Evolutionary conservation across 35 echinoderm and acorn worm species (phyloP).

Genomic region (Antedon bifida): DNA sequence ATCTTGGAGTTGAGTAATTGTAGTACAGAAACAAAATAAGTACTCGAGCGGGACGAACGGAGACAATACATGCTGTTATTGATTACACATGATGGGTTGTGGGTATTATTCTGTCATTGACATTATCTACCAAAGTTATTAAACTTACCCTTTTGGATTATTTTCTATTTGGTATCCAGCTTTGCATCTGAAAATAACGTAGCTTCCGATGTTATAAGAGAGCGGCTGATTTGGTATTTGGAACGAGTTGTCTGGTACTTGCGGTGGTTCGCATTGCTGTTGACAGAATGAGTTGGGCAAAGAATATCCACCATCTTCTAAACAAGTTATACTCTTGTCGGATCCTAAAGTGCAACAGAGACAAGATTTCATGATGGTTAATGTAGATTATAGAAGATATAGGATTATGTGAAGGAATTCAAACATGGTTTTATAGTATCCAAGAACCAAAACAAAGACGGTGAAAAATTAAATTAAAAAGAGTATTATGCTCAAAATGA

Average conservation of each 20-base stretch:
- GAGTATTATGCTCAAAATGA: no score
- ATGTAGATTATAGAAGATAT: neutral
- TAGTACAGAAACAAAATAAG: no score
- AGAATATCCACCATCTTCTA: conserved; percentile 65
- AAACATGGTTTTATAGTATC: neutral
- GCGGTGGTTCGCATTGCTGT: conserved; percentile 39
- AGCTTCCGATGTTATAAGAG: conserved; percentile 35
- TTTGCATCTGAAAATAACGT: conserved; percentile 54
- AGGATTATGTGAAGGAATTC: neutral
- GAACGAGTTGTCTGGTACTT: conserved; percentile 18
- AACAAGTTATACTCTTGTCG: conserved; percentile 37
- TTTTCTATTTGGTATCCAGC: conserved; percentile 20
- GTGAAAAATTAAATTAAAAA: neutral
- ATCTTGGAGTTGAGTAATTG: no score
- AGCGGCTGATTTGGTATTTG: conserved; percentile 10
- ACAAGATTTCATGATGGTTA: neutral
- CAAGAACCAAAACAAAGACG: neutral
- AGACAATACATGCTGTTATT: no score
- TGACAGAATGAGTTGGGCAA: conserved; percentile 79
- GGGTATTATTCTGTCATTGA: no score
- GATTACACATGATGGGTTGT: no score
- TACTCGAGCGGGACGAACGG: no score
- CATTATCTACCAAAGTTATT: no score
- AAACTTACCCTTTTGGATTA: neutral
- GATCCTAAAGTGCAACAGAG: conserved; percentile 20